These are phyloP conservation scores for Cydia fagiglandana DNA, from an alignment of 1,140 invertebrate genomes.

Conservation along the genomic window DNA sequence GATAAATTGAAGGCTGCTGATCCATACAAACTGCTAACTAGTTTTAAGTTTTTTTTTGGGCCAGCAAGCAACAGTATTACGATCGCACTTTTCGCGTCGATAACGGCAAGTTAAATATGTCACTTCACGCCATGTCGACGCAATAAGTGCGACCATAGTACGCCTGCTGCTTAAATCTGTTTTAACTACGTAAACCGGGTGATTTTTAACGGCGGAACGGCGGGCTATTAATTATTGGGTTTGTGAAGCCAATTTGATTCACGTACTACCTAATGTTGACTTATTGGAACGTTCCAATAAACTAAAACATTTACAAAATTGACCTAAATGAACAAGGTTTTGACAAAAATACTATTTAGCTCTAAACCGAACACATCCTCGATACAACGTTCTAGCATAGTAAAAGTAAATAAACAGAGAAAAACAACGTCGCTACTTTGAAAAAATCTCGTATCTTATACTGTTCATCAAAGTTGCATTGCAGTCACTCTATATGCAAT, in stretches of 20 bases:
- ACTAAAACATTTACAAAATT: slow-evolving; percentile 16
- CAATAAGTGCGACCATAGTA: too few relatives aligned
- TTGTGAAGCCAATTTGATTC: neutral
- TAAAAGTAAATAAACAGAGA: slow-evolving; percentile 2
- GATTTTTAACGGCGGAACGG: neutral
- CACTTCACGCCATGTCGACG: too few relatives aligned
- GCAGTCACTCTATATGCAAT: too few relatives aligned
- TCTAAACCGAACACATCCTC: slow-evolving; percentile 5
- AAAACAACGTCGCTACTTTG: neutral
- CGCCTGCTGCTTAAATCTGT: too few relatives aligned
- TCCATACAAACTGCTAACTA: neutral
- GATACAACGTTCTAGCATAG: slow-evolving; percentile 8
- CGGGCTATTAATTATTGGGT: neutral
- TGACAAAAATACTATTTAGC: slow-evolving; percentile 19
- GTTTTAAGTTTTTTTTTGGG: neutral
- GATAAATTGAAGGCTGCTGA: neutral
- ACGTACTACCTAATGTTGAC: neutral
- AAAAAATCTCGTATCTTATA: too few relatives aligned
- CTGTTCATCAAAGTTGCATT: neutral
- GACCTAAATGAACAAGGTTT: slow-evolving; percentile 11
- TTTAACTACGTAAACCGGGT: too few relatives aligned
- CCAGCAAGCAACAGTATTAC: too few relatives aligned
- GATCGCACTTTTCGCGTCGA: too few relatives aligned
- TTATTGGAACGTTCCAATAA: neutral
- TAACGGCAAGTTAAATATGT: too few relatives aligned